A percentile compares a stretch with the other conserved stretches of the same genome.
Evolutionary conservation across 2,113 vertebrate genomes (phyloP).

Genomic region (Anhinga anhinga): DNA sequence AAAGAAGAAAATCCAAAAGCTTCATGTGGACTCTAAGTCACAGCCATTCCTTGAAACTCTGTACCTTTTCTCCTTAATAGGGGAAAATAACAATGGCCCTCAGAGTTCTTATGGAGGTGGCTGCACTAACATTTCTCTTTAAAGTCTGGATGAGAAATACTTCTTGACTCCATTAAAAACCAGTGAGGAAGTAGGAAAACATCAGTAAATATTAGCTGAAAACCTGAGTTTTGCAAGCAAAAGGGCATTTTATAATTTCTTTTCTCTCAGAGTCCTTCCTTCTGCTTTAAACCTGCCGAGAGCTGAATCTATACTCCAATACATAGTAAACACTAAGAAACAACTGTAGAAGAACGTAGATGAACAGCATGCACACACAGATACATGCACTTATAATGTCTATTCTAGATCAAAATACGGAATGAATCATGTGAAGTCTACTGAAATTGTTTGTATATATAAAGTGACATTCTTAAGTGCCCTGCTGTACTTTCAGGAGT

Average conservation of each 20-base stretch:
- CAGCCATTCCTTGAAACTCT: background rate
- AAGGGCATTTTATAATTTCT: background rate
- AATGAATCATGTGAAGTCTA: background rate
- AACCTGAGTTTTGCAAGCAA: background rate
- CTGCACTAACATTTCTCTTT: background rate
- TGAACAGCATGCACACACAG: background rate
- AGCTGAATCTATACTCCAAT: background rate
- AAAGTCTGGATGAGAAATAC: background rate
- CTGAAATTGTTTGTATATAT: background rate
- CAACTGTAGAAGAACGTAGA: background rate
- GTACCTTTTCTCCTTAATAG: background rate
- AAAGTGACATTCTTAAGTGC: background rate
- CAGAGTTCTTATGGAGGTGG: background rate
- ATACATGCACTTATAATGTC: background rate
- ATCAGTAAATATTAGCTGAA: background rate
- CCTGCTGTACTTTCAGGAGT: background rate
- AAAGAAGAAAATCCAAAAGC: background rate
- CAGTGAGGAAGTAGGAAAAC: background rate
- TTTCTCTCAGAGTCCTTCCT: background rate
- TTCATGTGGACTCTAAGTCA: background rate
- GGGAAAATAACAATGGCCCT: background rate
- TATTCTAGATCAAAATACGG: background rate
- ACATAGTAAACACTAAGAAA: background rate
- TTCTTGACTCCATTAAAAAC: background rate
- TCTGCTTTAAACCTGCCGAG: background rate